Evolutionary conservation across 2,113 vertebrate genomes (phyloP).

Genomic region (Brachypteracias leptosomus): DNA sequence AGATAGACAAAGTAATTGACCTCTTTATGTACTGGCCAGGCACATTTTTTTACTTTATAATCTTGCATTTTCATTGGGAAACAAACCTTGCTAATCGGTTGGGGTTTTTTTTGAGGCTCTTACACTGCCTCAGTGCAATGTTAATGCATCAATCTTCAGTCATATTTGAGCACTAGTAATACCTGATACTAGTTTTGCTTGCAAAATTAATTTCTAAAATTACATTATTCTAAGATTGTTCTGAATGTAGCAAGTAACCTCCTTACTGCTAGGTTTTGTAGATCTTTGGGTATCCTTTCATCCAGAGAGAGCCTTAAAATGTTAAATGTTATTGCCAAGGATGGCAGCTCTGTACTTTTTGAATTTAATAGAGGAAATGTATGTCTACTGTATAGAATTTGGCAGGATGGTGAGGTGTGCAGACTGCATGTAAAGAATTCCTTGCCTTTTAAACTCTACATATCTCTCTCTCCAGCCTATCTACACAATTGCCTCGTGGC

Average conservation of each 20-base stretch:
- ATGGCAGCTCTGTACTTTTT: neutral
- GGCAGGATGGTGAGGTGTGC: neutral
- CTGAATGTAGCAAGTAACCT: neutral
- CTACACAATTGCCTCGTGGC: neutral
- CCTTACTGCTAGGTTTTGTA: neutral
- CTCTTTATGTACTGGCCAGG: neutral
- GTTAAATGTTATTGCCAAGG: neutral
- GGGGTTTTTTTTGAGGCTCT: neutral
- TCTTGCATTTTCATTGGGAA: neutral
- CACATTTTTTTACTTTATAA: neutral
- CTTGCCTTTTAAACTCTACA: neutral
- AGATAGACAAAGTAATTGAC: conserved; percentile 1
- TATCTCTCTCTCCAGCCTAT: neutral
- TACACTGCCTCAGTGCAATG: neutral
- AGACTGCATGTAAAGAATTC: neutral
- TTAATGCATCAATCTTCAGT: conserved; percentile 7
- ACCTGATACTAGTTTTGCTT: conserved; percentile 2
- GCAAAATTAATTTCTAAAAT: conserved; percentile 4
- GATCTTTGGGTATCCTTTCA: neutral
- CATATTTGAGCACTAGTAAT: neutral
- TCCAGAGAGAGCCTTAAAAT: neutral
- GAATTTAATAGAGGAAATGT: neutral
- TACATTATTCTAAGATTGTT: neutral
- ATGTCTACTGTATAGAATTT: neutral
- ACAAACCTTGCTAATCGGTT: neutral